phyloP scores from a whole-genome alignment of 2,797 vertebrate species.

The Malurus leucopterus region DNA sequence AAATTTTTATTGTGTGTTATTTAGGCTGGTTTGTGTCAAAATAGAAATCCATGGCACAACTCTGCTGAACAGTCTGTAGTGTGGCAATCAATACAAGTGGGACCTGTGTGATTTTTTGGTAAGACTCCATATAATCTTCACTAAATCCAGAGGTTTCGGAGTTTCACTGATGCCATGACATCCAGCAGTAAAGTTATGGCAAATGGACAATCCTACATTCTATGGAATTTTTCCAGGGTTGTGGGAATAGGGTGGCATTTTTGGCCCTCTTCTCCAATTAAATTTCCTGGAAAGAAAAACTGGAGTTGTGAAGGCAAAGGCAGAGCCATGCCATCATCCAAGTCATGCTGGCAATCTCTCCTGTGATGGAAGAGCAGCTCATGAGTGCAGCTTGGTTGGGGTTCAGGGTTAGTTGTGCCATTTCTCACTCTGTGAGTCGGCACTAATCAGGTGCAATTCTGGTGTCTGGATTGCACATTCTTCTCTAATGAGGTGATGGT shows the following conservation, averaged over 20 bases:
- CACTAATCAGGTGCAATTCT: not conserved
- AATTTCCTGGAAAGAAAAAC: not conserved
- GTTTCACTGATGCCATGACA: not conserved
- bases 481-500: slow-evolving; percentile 38
- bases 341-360: not conserved
- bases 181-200: not conserved
- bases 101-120: not conserved
- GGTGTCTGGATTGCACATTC: not conserved
- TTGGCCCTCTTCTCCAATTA: not conserved
- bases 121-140: not conserved
- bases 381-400: not conserved
- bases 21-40: not conserved
- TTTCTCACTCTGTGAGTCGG: not conserved
- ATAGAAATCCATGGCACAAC: not conserved
- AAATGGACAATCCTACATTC: not conserved
- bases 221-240: not conserved
- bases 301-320: not conserved
- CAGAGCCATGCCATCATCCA: not conserved
- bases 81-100: not conserved
- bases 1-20: not conserved
- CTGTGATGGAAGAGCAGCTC: not conserved
- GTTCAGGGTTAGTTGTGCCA: not conserved
- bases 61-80: not conserved
- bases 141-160: not conserved
- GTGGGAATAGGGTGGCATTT: not conserved